phyloP scores from a whole-genome alignment of 1,140 invertebrate genomes.

The Bombyx mandarina region DNA sequence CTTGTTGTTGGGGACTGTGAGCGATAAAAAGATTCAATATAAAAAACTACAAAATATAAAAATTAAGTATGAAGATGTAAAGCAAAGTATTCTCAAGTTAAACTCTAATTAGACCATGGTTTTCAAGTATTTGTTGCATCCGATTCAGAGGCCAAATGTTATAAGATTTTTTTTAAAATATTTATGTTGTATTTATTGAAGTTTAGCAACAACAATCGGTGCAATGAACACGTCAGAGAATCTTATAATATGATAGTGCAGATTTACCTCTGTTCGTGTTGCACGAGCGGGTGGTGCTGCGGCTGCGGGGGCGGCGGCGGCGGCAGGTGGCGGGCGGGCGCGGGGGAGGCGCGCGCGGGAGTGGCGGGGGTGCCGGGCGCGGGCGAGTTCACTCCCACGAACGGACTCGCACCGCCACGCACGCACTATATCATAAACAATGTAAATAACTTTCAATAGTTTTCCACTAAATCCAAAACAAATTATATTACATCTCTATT shows the following conservation, averaged over 20 bases:
- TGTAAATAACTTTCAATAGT: too few species aligned
- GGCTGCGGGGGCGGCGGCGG: conserved; percentile 65
- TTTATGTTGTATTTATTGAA: too few species aligned
- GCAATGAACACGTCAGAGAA: too few species aligned
- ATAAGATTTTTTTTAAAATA: too few species aligned
- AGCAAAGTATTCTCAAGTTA: too few species aligned
- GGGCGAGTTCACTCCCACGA: conserved; percentile 5
- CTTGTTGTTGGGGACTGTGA: conserved; percentile 17
- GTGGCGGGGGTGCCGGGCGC: conserved; percentile 65
- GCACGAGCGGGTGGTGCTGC: not conserved
- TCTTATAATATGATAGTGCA: too few species aligned
- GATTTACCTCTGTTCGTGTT: not conserved
- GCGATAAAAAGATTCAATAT: not conserved
- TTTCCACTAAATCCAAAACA: not conserved
- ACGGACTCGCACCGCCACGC: conserved; percentile 57
- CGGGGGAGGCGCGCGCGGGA: conserved; percentile 30
- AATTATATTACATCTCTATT: not conserved
- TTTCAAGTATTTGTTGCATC: too few species aligned
- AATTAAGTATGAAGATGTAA: too few species aligned
- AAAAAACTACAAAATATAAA: not conserved
- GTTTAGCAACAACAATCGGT: too few species aligned
- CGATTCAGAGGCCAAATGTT: too few species aligned
- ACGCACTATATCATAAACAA: too few species aligned
- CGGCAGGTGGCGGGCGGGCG: conserved; percentile 45
- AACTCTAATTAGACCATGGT: too few species aligned